Percentiles rank a stretch among this genome's conserved stretches.
Conservation (phyloP, 2,113 vertebrate species). For the Pycnonotus jocosus region DNA sequence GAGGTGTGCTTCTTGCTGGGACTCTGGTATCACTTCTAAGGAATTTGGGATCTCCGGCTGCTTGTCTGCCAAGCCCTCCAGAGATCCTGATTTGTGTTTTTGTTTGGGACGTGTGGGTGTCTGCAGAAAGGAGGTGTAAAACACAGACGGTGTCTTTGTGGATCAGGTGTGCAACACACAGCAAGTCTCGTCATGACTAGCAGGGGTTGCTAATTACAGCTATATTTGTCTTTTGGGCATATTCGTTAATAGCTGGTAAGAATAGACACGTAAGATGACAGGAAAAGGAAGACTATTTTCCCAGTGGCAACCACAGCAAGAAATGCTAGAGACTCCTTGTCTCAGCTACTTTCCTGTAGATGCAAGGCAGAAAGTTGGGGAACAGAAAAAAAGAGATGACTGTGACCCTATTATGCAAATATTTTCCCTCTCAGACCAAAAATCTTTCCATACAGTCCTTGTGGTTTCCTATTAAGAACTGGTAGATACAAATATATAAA, state of each 20-base stretch:
- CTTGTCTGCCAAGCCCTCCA: not conserved
- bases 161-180: constrained; percentile 26
- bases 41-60: not conserved
- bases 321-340: not conserved
- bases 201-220: constrained; percentile 37
- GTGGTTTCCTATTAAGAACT: not conserved
- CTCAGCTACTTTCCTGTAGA: not conserved
- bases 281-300: constrained; percentile 40
- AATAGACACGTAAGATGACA: not conserved
- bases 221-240: constrained; percentile 13
- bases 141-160: not conserved
- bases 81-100: not conserved
- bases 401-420: not conserved
- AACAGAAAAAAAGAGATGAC: not conserved
- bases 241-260: not conserved
- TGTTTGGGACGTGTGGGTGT: not conserved
- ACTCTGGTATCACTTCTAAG: fast-evolving
- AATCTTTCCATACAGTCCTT: not conserved
- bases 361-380: not conserved
- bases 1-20: not conserved
- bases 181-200: constrained; percentile 25
- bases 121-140: not conserved
- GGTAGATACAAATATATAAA: not conserved
- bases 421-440: not conserved
- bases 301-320: constrained; percentile 11